Conservation (phyloP, 1,140 invertebrate species). For the Asobara japonica region DNA sequence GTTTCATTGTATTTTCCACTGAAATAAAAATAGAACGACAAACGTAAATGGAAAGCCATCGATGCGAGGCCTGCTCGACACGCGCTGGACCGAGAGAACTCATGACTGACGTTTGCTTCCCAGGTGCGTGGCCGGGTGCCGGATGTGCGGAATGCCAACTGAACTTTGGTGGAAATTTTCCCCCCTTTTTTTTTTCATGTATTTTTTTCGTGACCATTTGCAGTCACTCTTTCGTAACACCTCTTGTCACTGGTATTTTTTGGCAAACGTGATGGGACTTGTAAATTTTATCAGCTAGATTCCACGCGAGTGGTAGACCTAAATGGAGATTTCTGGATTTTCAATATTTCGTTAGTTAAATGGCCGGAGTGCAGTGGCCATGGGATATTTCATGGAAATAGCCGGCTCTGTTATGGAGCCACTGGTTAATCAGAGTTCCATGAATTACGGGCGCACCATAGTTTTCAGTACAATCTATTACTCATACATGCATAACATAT, state of each 20-base stretch:
- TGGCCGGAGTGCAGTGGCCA: not conserved
- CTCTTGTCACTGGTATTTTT: not conserved
- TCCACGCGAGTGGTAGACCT: not conserved
- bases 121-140: not conserved
- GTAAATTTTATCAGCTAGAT: not conserved
- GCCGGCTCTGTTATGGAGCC: too few relatives aligned
- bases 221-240: not conserved
- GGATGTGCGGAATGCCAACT: slow-evolving; percentile 5
- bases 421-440: too few relatives aligned
- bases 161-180: not conserved
- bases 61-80: not conserved
- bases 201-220: not conserved
- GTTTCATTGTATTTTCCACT: not conserved
- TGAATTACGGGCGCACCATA: too few relatives aligned
- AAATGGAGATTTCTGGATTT: not conserved
- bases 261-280: not conserved
- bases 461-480: too few relatives aligned
- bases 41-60: not conserved
- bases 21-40: not conserved
- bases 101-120: slow-evolving; percentile 9
- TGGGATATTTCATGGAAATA: not conserved
- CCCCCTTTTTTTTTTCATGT: not conserved
- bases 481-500: too few relatives aligned
- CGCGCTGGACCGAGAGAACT: not conserved
- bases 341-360: not conserved